Conservation (phyloP, 2,888 invertebrate species). For the Scaptomyza parva region DNA sequence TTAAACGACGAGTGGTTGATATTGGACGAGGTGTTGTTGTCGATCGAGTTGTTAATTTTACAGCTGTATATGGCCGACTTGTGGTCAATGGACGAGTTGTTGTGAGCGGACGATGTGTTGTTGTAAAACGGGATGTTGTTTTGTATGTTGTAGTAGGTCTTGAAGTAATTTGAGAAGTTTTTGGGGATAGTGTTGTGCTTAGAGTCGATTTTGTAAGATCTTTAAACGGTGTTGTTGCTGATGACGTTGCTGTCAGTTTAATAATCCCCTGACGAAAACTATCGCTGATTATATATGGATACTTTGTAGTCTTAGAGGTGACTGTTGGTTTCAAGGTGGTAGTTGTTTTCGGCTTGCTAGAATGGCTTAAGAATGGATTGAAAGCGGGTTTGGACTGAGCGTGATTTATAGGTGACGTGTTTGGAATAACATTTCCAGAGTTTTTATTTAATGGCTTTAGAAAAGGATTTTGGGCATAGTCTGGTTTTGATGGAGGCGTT, state of each 20-base stretch:
- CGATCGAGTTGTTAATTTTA: constrained; percentile 12
- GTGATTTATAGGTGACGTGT: constrained; percentile 1
- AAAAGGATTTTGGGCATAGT: constrained; percentile 57
- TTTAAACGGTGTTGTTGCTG: constrained; percentile 18
- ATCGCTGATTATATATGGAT: constrained; percentile 64
- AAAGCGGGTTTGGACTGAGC: constrained; percentile 9
- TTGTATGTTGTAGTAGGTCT: constrained; percentile 28
- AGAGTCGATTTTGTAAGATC: not conserved
- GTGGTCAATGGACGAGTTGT: constrained; percentile 19
- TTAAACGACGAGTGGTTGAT: constrained; percentile 12
- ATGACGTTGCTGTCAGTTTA: constrained; percentile 49
- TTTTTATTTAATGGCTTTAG: constrained; percentile 30
- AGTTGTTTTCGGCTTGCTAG: constrained; percentile 10
- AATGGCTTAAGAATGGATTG: constrained; percentile 61
- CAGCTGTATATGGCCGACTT: constrained; percentile 8
- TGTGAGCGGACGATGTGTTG: constrained; percentile 25
- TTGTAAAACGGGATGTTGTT: constrained; percentile 33
- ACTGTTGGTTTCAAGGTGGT: constrained; percentile 28
- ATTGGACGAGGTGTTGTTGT: constrained; percentile 15
- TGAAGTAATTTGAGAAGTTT: constrained; percentile 15
- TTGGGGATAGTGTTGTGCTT: constrained; percentile 9
- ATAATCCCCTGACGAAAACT: constrained; percentile 59
- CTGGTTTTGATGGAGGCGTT: constrained; percentile 18
- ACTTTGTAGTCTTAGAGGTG: constrained; percentile 17
- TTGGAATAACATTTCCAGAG: constrained; percentile 8